These are phyloP conservation scores for Eueides isabella DNA, from an alignment of 1,140 invertebrate species.

Conservation along the genomic window DNA sequence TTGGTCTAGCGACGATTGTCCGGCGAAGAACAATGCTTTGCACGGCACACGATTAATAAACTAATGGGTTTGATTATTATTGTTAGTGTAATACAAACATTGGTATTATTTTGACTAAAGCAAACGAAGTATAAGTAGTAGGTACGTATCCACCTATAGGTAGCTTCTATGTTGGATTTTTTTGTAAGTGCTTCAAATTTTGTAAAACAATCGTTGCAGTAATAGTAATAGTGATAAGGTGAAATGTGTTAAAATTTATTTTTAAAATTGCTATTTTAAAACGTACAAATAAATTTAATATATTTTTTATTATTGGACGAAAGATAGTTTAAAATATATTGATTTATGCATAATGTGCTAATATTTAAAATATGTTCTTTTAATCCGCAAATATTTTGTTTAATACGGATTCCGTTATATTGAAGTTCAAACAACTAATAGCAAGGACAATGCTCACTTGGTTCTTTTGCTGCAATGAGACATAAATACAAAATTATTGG, in stretches of 20 bases:
- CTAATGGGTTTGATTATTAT: constrained; percentile 73
- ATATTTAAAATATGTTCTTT: too few species aligned
- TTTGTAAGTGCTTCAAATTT: constrained; percentile 9
- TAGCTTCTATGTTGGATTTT: background rate
- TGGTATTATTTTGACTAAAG: constrained; percentile 74
- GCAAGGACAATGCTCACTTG: constrained; percentile 41
- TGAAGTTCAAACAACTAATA: constrained; percentile 31
- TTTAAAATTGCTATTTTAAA: too few species aligned
- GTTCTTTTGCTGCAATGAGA: constrained; percentile 62
- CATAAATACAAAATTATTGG: constrained; percentile 76
- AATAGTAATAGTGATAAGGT: background rate
- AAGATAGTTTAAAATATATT: too few species aligned
- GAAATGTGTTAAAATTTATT: background rate
- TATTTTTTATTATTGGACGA: too few species aligned
- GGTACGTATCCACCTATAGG: background rate
- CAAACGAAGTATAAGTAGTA: constrained; percentile 41
- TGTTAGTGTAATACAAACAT: constrained; percentile 33
- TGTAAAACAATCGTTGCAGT: background rate
- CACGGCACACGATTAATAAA: constrained; percentile 69
- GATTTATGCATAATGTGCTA: too few species aligned
- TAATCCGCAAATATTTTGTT: background rate
- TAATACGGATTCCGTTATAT: constrained; percentile 1
- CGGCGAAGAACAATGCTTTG: constrained; percentile 68
- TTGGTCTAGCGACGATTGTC: constrained; percentile 78
- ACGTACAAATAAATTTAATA: too few species aligned